Evolutionary conservation across 2,797 vertebrate genomes (phyloP).

Genomic region (Rhabdomys pumilio): DNA sequence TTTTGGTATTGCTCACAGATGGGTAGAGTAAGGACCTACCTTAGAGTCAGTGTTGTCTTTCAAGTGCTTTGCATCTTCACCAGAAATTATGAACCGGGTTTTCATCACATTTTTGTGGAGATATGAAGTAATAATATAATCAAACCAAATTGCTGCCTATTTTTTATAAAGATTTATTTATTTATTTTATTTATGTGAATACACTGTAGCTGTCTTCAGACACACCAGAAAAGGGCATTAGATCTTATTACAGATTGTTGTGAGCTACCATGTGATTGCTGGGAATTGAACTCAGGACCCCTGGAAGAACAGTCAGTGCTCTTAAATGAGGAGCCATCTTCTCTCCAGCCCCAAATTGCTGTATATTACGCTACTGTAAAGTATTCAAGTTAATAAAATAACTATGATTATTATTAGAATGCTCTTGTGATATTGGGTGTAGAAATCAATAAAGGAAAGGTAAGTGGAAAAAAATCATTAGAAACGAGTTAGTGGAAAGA

Average conservation of each 20-base stretch:
- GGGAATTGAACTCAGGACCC: too few relatives aligned
- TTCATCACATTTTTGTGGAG: not conserved
- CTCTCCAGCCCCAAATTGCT: not conserved
- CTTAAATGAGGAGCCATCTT: too few relatives aligned
- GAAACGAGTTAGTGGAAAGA: slow-evolving; percentile 51
- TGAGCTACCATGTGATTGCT: too few relatives aligned
- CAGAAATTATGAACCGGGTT: slow-evolving; percentile 1
- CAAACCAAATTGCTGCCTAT: slow-evolving; percentile 36
- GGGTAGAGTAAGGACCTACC: not conserved
- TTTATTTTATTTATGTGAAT: too few relatives aligned
- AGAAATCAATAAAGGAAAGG: not conserved
- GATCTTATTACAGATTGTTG: too few relatives aligned
- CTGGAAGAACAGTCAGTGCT: too few relatives aligned
- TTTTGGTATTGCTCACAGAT: not conserved
- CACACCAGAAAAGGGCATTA: too few relatives aligned
- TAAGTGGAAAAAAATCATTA: not conserved
- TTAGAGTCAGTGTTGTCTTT: slow-evolving; percentile 37
- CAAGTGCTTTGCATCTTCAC: not conserved
- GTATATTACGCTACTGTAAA: not conserved
- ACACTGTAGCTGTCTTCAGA: too few relatives aligned
- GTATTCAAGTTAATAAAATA: slow-evolving; percentile 26
- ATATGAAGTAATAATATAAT: slow-evolving; percentile 46
- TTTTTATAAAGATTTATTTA: too few relatives aligned
- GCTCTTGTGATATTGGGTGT: not conserved
- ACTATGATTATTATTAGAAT: slow-evolving; percentile 10